These are phyloP conservation scores for Nipponacmea schrenckii DNA, from an alignment of 2,888 invertebrate genomes.

Conservation along the genomic window DNA sequence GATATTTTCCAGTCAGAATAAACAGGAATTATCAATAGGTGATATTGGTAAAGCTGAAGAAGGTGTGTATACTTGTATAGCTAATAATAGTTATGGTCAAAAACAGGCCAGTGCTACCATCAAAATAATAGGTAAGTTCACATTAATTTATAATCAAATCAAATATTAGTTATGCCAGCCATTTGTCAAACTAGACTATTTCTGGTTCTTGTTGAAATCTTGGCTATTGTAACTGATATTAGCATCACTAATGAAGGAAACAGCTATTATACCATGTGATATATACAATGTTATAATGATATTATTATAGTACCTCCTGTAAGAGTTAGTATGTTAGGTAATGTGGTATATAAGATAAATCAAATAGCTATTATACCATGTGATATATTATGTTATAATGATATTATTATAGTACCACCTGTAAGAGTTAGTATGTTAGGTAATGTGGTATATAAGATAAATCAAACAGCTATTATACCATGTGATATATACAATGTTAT, in stretches of 20 bases:
- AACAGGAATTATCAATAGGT: constrained; percentile 55
- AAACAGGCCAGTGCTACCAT: constrained; percentile 46
- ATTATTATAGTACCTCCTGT: constrained; percentile 49
- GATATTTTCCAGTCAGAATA: constrained; percentile 12
- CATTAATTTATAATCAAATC: not conserved
- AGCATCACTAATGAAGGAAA: too few relatives aligned
- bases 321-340: constrained; percentile 40
- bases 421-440: constrained; percentile 43
- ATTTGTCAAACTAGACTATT: too few relatives aligned
- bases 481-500: too few relatives aligned
- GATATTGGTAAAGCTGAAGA: constrained; percentile 54
- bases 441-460: constrained; percentile 35
- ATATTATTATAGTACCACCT: constrained; percentile 46
- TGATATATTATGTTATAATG: too few relatives aligned
- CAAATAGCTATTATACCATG: constrained; percentile 36
- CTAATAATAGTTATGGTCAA: constrained; percentile 52
- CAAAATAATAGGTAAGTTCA: constrained; percentile 49
- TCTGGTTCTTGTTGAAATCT: too few relatives aligned
- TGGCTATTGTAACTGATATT: too few relatives aligned
- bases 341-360: constrained; percentile 36
- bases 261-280: too few relatives aligned
- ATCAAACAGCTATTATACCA: constrained; percentile 1
- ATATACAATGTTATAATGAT: too few relatives aligned
- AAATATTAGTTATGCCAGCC: not conserved
- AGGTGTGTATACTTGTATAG: constrained; percentile 56